Percentiles rank a stretch among this genome's conserved stretches.
phyloP scores from a whole-genome alignment of 1,140 invertebrate genomes.

The Elysia chlorotica region DNA sequence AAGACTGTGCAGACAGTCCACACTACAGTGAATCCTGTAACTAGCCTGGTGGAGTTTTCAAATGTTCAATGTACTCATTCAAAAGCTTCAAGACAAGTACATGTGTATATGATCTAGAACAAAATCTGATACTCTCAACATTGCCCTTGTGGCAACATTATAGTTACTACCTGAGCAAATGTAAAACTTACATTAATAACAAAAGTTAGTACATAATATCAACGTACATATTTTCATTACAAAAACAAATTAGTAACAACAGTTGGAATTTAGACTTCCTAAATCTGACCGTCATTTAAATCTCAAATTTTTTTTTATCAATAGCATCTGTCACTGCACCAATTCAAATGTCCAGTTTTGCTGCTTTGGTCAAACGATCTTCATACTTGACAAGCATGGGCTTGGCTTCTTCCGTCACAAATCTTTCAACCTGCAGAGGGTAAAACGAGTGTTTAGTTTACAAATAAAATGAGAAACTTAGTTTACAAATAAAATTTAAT shows the following conservation, averaged over 20 bases:
- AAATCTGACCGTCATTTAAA: background rate
- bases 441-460: background rate
- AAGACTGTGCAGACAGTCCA: background rate
- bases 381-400: background rate
- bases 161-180: no score
- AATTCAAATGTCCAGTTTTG: background rate
- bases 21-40: no score
- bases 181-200: no score
- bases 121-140: background rate
- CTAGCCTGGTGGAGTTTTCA: background rate
- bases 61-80: background rate
- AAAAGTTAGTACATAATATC: no score
- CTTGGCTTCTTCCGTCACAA: background rate
- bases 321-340: background rate
- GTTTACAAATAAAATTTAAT: no score
- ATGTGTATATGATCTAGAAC: background rate
- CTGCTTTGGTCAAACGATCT: background rate
- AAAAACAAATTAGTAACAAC: background rate
- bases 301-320: no score
- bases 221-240: no score
- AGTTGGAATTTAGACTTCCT: background rate
- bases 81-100: background rate
- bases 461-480: background rate
- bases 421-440: background rate
- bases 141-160: no score